Evolutionary conservation across 2,113 vertebrate species (phyloP).

Genomic region (Suncus etruscus): DNA sequence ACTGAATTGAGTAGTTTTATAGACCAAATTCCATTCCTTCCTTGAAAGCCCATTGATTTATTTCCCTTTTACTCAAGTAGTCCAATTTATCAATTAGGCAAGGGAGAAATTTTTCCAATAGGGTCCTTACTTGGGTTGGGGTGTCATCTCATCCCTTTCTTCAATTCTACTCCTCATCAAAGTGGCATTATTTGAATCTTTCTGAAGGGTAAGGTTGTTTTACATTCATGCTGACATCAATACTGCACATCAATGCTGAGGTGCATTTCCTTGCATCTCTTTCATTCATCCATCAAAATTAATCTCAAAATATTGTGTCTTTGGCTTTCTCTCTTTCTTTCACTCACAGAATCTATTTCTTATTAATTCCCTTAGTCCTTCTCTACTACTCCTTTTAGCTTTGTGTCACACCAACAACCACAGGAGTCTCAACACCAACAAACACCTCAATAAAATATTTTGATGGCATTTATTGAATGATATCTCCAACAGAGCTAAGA

Average conservation of each 20-base stretch:
- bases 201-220: background rate
- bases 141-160: background rate
- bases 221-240: too few relatives aligned
- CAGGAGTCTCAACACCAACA: background rate
- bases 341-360: background rate
- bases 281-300: background rate
- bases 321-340: background rate
- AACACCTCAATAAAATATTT: background rate
- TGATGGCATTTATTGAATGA: background rate
- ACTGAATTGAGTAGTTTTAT: background rate
- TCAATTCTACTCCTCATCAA: fast-evolving
- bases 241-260: background rate
- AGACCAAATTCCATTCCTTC: background rate
- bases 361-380: background rate
- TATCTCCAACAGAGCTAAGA: too few relatives aligned
- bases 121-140: background rate
- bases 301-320: background rate
- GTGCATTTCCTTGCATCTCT: background rate
- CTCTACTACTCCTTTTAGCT: background rate
- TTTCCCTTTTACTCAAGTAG: background rate
- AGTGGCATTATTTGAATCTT: background rate
- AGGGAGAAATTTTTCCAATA: background rate
- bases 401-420: background rate
- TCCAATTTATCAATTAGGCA: background rate
- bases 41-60: background rate